Percentiles rank a stretch among this genome's conserved stretches.
Evolutionary conservation across 2,888 invertebrate species (phyloP).

Genomic region (Pollenia labialis): DNA sequence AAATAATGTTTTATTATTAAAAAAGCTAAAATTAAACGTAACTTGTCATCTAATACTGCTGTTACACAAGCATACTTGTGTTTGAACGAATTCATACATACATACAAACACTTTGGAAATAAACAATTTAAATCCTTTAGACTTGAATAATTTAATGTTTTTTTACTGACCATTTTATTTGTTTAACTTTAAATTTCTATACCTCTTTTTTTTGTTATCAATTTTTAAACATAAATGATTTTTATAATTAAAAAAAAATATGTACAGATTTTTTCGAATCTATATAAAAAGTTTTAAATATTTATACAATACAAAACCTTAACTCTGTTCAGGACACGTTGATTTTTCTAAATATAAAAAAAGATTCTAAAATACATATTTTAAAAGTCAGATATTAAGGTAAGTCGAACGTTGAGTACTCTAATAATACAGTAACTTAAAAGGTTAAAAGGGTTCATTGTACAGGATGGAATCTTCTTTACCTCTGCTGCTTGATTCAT

Average conservation of each 20-base stretch:
- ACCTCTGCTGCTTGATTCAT: no score
- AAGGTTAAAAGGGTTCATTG: background rate
- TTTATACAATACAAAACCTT: conserved; percentile 49
- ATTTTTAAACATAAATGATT: conserved; percentile 69
- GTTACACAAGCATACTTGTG: background rate
- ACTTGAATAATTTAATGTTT: conserved; percentile 34
- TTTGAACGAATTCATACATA: background rate
- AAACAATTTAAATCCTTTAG: conserved; percentile 49
- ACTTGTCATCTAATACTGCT: conserved; percentile 48
- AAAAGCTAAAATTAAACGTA: conserved; percentile 64
- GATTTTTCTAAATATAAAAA: conserved; percentile 26
- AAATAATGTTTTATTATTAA: conserved; percentile 64
- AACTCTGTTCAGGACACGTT: conserved; percentile 62
- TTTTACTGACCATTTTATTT: conserved; percentile 52
- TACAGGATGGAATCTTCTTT: no score
- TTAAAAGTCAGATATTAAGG: background rate
- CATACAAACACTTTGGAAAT: background rate
- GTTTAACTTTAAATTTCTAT: conserved; percentile 44
- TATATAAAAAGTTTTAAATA: conserved; percentile 57
- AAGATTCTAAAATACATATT: background rate
- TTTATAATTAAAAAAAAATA: conserved; percentile 54
- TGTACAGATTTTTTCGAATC: background rate
- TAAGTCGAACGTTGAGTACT: background rate
- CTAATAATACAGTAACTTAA: background rate
- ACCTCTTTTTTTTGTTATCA: conserved; percentile 62